Evolutionary conservation across 2,888 invertebrate genomes (phyloP).

Genomic region (Amblyjoppa fuscipennis): DNA sequence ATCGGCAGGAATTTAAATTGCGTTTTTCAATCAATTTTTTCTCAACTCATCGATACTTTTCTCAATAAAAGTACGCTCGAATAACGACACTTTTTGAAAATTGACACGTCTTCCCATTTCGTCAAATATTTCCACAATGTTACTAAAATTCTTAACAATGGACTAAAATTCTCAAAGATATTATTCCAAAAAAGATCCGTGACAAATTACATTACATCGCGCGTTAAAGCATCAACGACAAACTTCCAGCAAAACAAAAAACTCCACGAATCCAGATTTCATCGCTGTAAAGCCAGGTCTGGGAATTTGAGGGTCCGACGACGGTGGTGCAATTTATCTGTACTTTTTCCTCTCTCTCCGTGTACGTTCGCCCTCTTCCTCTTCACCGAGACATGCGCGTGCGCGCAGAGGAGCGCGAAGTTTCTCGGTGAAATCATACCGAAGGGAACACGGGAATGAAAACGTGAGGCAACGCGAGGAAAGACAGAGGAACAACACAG

Average conservation of each 20-base stretch:
- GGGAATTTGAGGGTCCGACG: constrained; percentile 60
- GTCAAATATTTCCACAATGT: too few species aligned
- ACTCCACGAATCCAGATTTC: constrained; percentile 26
- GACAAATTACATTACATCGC: constrained; percentile 12
- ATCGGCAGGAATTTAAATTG: neutral
- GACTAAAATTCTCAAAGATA: too few species aligned
- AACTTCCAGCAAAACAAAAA: neutral
- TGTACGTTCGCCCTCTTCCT: neutral
- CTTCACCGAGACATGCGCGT: neutral
- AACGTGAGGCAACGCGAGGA: constrained; percentile 29
- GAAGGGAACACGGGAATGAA: constrained; percentile 21
- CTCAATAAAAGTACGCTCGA: neutral
- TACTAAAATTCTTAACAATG: too few species aligned
- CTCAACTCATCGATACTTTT: neutral
- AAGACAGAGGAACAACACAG: constrained; percentile 17
- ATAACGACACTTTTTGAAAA: neutral
- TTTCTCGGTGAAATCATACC: neutral
- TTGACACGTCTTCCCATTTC: too few species aligned
- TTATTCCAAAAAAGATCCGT: neutral
- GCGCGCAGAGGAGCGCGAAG: neutral
- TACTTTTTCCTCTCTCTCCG: constrained; percentile 43
- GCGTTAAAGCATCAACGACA: neutral
- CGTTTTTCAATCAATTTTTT: too few species aligned
- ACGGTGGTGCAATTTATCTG: constrained; percentile 27
- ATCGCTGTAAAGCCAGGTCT: neutral